phyloP scores from a whole-genome alignment of 2,888 invertebrate genomes.

The Caenorhabditis angaria region DNA sequence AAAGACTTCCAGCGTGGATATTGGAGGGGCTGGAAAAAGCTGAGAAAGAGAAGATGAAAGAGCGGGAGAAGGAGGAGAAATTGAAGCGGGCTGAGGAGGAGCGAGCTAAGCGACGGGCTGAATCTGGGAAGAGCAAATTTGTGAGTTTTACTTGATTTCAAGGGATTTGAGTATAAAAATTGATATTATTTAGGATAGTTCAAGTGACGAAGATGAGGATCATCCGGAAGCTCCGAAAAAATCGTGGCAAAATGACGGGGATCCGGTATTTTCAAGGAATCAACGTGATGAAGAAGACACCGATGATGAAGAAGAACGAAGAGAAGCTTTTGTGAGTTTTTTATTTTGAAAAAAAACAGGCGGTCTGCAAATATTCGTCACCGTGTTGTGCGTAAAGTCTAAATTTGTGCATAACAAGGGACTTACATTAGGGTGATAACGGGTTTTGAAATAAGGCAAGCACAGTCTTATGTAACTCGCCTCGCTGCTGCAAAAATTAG shows the following conservation, averaged over 20 bases:
- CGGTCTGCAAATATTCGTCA: too few relatives aligned
- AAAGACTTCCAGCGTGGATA: conserved; percentile 90
- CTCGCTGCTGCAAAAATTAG: too few relatives aligned
- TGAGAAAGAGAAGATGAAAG: conserved; percentile 90
- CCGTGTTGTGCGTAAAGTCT: too few relatives aligned
- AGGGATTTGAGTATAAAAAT: not conserved
- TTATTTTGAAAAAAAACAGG: too few relatives aligned
- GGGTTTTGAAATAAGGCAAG: too few relatives aligned
- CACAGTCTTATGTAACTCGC: too few relatives aligned
- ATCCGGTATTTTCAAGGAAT: conserved; percentile 6
- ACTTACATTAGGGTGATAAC: too few relatives aligned
- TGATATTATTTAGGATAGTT: conserved; percentile 47
- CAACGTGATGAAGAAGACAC: not conserved
- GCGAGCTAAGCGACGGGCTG: conserved; percentile 40
- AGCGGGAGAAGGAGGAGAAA: conserved; percentile 78
- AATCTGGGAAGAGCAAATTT: conserved; percentile 62
- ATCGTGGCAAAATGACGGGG: conserved; percentile 6
- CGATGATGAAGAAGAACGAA: conserved; percentile 28
- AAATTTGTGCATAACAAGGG: too few relatives aligned
- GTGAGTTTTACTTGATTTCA: conserved; percentile 30
- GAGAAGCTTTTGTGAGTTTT: conserved; percentile 35
- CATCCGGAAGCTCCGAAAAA: conserved; percentile 3
- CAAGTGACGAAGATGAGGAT: conserved; percentile 57
- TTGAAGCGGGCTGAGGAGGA: conserved; percentile 50
- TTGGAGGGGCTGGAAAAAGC: conserved; percentile 95